Percentiles rank a stretch among this genome's conserved stretches.
Conservation (phyloP, 2,888 invertebrate genomes). For the Aquatica leii region DNA sequence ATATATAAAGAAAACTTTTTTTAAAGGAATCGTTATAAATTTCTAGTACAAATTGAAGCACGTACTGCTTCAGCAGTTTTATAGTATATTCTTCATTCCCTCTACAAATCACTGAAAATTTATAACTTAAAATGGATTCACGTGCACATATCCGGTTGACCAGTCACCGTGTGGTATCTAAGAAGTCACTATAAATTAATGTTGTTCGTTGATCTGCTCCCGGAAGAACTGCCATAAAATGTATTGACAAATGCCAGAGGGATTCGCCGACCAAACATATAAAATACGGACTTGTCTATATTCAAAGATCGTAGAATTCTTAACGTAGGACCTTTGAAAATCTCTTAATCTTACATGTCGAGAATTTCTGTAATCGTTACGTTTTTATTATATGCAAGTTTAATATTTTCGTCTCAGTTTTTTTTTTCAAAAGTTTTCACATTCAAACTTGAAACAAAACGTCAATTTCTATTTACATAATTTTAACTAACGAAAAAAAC, state of each 20-base stretch:
- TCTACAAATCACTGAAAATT: constrained; percentile 33
- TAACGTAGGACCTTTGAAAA: constrained; percentile 6
- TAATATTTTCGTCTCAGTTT: no score
- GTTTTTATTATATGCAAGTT: no score
- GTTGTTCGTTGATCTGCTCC: constrained; percentile 41
- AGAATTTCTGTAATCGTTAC: no score
- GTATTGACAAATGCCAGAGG: constrained; percentile 49
- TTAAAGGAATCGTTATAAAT: constrained; percentile 10
- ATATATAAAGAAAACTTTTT: constrained; percentile 5
- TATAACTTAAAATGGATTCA: constrained; percentile 35
- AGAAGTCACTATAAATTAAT: constrained; percentile 37
- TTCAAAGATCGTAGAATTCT: constrained; percentile 3
- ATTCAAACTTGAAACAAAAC: no score
- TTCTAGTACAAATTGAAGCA: constrained; percentile 20
- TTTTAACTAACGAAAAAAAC: no score
- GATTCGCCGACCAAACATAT: constrained; percentile 42
- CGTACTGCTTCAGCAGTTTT: constrained; percentile 24
- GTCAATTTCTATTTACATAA: no score
- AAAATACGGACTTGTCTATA: constrained; percentile 40
- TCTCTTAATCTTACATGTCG: constrained; percentile 20
- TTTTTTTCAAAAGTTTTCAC: no score
- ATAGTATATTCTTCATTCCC: constrained; percentile 26
- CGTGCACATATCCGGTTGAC: constrained; percentile 38
- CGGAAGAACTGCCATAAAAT: constrained; percentile 47
- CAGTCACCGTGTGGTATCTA: constrained; percentile 32